Evolutionary conservation across 2,888 invertebrate genomes (phyloP).

Genomic region (Parelbella ahira): DNA sequence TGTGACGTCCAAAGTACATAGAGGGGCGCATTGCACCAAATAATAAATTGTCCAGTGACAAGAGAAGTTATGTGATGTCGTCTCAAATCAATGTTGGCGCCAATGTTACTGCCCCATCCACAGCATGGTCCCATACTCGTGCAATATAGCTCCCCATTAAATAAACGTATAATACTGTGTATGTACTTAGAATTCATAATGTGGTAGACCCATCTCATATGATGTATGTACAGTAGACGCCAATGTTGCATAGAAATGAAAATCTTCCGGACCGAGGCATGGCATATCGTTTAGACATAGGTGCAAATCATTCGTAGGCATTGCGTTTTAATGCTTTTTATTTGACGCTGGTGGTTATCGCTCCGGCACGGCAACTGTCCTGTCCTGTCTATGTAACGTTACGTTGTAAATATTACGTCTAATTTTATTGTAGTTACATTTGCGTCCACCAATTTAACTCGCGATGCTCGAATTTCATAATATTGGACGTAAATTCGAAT

Average conservation of each 20-base stretch:
- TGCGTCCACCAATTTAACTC: slow-evolving; percentile 2
- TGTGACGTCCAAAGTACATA: background rate
- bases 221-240: slow-evolving; percentile 3
- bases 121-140: slow-evolving; percentile 39
- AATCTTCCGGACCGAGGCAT: slow-evolving; percentile 19
- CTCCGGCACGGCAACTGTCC: background rate
- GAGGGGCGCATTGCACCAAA: slow-evolving; percentile 17
- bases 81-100: slow-evolving; percentile 38
- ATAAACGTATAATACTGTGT: background rate
- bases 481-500: slow-evolving; percentile 5
- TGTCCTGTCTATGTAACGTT: slow-evolving; percentile 1
- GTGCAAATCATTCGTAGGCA: slow-evolving; percentile 13
- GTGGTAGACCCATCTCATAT: slow-evolving; percentile 16
- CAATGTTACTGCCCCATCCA: slow-evolving; percentile 39
- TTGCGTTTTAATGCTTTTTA: slow-evolving; percentile 6
- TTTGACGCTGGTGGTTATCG: background rate
- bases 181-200: slow-evolving; percentile 10
- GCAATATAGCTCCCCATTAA: slow-evolving; percentile 22
- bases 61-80: background rate
- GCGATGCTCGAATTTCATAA: no score
- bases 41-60: background rate
- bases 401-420: no score
- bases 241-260: slow-evolving; percentile 13
- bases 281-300: slow-evolving; percentile 19
- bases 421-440: slow-evolving; percentile 1